These are phyloP conservation scores for Hydrolagus colliei DNA, from an alignment of 2,797 vertebrate genomes.

Conservation along the genomic window DNA sequence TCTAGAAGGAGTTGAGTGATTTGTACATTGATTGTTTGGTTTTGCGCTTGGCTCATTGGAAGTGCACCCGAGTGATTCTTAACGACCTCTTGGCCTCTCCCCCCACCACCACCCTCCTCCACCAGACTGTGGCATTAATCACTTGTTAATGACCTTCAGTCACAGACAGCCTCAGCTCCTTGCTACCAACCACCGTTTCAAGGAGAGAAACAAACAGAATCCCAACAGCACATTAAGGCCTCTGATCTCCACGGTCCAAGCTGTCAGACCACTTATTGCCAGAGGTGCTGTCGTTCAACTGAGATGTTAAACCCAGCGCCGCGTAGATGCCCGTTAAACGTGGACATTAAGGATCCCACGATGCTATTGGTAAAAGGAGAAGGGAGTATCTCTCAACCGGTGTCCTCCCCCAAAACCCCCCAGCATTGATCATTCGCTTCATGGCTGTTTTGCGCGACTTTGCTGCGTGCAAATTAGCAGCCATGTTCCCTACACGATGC, in stretches of 20 bases:
- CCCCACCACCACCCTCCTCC: background rate
- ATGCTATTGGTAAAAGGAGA: background rate
- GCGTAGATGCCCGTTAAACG: background rate
- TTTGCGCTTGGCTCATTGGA: background rate
- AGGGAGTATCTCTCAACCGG: too few species aligned
- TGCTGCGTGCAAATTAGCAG: too few species aligned
- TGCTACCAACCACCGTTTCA: background rate
- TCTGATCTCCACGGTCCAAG: background rate
- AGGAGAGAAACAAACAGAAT: background rate
- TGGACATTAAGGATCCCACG: background rate
- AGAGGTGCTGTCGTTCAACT: background rate
- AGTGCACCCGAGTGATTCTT: background rate
- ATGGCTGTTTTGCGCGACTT: too few species aligned
- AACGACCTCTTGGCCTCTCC: background rate
- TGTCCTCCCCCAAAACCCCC: too few species aligned
- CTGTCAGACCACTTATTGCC: background rate
- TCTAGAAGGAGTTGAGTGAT: background rate
- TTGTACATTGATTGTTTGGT: background rate
- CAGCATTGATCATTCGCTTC: too few species aligned
- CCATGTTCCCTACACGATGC: too few species aligned
- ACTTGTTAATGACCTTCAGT: conserved; percentile 15
- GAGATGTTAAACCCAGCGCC: background rate
- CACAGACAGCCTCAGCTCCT: background rate
- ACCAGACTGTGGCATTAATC: background rate
- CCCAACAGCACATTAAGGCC: too few species aligned